Percentiles rank a stretch among this genome's conserved stretches.
phyloP scores from a whole-genome alignment of 1,140 invertebrate species.

The Heliconius melpomene region DNA sequence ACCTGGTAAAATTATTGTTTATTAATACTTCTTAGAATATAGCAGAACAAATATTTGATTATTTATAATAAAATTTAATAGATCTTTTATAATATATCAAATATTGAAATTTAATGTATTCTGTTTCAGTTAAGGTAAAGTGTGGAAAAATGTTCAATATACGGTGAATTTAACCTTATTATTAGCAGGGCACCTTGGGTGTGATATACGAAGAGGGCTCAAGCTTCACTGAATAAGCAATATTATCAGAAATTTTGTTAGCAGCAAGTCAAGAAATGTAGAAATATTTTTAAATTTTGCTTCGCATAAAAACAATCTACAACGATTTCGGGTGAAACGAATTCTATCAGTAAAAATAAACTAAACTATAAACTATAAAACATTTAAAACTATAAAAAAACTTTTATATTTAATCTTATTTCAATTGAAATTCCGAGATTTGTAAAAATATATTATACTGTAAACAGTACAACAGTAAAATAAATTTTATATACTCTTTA shows the following conservation, averaged over 20 bases:
- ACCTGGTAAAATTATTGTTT: too few relatives aligned
- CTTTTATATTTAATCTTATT: too few relatives aligned
- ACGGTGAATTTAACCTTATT: conserved; percentile 5
- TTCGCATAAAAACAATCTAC: background rate
- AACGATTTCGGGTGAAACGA: background rate
- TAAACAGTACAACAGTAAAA: too few relatives aligned
- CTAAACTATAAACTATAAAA: too few relatives aligned
- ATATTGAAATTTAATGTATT: background rate
- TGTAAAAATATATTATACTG: too few relatives aligned
- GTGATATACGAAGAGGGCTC: conserved; percentile 2
- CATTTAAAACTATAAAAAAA: too few relatives aligned
- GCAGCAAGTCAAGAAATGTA: background rate
- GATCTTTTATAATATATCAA: background rate
- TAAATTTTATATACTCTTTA: too few relatives aligned
- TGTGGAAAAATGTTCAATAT: background rate
- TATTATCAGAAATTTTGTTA: conserved; percentile 1
- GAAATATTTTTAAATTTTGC: background rate
- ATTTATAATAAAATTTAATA: too few relatives aligned
- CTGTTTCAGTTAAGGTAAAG: background rate
- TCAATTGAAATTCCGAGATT: too few relatives aligned
- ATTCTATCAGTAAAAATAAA: background rate
- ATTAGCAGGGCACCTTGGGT: conserved; percentile 2
- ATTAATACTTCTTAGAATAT: too few relatives aligned
- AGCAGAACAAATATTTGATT: too few relatives aligned
- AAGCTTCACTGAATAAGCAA: conserved; percentile 2